Base-by-base conservation (phyloP, 2,113 vertebrate species). In the Lepisosteus osseus region DNA sequence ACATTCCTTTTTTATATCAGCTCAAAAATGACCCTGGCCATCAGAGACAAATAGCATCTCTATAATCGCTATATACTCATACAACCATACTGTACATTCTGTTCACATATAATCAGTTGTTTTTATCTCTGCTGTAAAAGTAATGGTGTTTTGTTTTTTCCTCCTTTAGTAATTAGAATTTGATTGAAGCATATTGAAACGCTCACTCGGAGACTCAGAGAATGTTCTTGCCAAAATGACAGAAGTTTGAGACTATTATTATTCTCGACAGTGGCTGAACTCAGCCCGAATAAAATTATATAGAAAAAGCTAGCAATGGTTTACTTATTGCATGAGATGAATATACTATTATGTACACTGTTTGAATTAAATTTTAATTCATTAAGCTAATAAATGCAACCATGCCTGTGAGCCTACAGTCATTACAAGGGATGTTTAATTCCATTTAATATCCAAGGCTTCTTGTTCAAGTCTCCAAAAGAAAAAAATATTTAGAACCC, bases 161-260 rank as follows among this genome's bases (percentile, higher is more conserved):
- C 42, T 51, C 57, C n/a, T n/a, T 55, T 7, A 9, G 57, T 43
- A 55, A 72, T 65, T 72, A 56, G 63, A 42, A 66, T 57, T 72
- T 72, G 70, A 72, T 65, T 72, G 55, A 65, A 72, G 57, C 67
- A 62, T 54, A 55, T 68, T 63, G 67, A 51, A 12, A 64, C 61
- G 63, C 72, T 61, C 47, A 54, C 47, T 69, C 59, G 2, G 51
- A 45, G 9, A 13, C 45, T 17, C 3, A 1, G 8, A 43, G 51
- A 67, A 42, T 55, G 2, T 44, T 42, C 61, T 7, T 17, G 15
- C n/a, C 51, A 61, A 61, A 68, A 61, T 9, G 51, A 43, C 9
- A 74, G 47, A 74, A 44, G 3, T 69, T 69, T 15, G 45, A 42
- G 65, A n/a, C 44, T 40, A 65, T 67, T 73, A 67, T 73, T 67